phyloP scores from a whole-genome alignment of 2,113 vertebrate species.

The Mesoclemmys tuberculata region DNA sequence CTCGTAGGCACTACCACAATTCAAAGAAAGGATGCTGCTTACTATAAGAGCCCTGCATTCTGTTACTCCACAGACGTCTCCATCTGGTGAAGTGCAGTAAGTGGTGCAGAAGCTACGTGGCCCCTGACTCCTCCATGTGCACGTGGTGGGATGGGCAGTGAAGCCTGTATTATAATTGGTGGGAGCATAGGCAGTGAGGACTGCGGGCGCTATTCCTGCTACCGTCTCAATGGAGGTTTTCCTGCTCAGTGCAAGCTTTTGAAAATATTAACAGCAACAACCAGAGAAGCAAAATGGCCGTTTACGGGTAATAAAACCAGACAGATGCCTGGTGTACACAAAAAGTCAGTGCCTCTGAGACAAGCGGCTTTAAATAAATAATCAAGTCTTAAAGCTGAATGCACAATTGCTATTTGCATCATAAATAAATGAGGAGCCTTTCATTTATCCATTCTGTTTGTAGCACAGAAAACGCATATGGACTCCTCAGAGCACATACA shows the following conservation, averaged over 20 bases:
- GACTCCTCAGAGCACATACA: not conserved
- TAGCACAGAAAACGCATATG: slow-evolving; percentile 15
- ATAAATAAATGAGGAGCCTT: slow-evolving; percentile 88
- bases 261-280: slow-evolving; percentile 21
- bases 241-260: not conserved
- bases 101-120: not conserved
- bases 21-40: fast-evolving
- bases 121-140: no score
- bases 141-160: not conserved
- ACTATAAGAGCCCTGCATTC: not conserved
- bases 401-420: slow-evolving; percentile 81
- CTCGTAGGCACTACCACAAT: not conserved
- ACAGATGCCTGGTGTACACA: slow-evolving; percentile 67
- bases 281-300: slow-evolving; percentile 29
- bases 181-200: not conserved
- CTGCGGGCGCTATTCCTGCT: fast-evolving
- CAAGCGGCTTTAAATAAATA: slow-evolving; percentile 85
- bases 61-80: not conserved
- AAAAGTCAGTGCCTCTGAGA: slow-evolving; percentile 73
- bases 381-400: slow-evolving; percentile 81
- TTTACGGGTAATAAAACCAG: slow-evolving; percentile 69
- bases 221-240: not conserved
- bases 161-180: not conserved
- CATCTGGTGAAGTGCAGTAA: fast-evolving
- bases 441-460: slow-evolving; percentile 79